Evolutionary conservation across 1,140 invertebrate genomes (phyloP).

Genomic region (Ladona fulva): DNA sequence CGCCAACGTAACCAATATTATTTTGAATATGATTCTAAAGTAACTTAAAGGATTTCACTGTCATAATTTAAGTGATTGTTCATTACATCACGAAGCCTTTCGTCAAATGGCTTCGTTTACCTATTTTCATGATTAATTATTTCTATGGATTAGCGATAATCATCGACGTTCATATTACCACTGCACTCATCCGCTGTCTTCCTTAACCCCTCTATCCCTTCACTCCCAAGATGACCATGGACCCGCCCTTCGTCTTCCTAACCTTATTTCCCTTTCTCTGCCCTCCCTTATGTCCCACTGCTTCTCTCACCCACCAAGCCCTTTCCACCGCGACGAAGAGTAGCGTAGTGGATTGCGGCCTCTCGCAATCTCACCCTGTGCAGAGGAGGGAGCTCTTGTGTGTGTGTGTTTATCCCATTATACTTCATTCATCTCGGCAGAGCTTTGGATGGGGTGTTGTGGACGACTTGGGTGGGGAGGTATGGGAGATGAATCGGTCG

Average conservation of each 20-base stretch:
- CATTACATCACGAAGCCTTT: no score
- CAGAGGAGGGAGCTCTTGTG: neutral
- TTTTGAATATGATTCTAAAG: no score
- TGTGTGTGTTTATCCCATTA: constrained; percentile 9
- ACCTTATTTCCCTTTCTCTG: neutral
- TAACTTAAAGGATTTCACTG: no score
- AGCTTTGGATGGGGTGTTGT: neutral
- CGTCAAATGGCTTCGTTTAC: no score
- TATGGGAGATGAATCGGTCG: no score
- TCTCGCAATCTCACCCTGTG: neutral
- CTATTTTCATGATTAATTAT: no score
- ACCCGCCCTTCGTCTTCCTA: neutral
- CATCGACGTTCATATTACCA: no score
- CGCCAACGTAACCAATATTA: no score
- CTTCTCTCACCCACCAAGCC: neutral
- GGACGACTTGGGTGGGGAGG: no score
- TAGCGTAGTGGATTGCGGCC: neutral
- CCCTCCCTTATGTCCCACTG: neutral
- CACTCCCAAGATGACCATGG: neutral
- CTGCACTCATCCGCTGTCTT: no score
- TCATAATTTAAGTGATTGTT: no score
- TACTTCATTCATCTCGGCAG: neutral
- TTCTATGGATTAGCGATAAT: no score
- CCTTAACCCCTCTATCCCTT: neutral
- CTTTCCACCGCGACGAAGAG: neutral